Evolutionary conservation across 35 echinoderm and acorn worm genomes (phyloP), one percentile per base, ranked within the genome.

Genomic region (Anneissia japonica): DNA sequence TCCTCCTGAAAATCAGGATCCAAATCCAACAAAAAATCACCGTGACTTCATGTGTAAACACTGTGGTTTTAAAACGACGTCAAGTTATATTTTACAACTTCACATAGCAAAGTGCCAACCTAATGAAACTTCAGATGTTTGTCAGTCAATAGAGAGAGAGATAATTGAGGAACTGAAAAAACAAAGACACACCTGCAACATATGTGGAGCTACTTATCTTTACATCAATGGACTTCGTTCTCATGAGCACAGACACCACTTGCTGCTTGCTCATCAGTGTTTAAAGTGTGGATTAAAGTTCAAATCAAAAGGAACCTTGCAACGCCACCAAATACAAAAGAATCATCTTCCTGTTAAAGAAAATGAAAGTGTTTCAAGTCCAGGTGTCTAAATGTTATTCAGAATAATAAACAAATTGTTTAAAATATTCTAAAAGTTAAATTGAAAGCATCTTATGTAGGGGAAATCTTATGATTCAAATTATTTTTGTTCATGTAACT

Each of bases 171-270:
- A 9, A 64, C 51, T 19, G 46, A 89, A 89, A 51, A 89, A 89
- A 37, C 45, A 79, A 21, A 91, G 86, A 45, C 86, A 79, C 38
- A 36, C 74, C 30, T 91, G 89, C 72, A 72, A 81, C 21, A 79
- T 75, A 2, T 91, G 89, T 81, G 89, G 89, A 12, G 89, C 89
- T 14, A 91, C 33, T 38, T 91, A 91, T 41, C 84, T 85, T 38
- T 91, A 84, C 32, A 38, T 85, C 21, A 91, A 91, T 74, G 89
- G 89, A 7, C 77, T 91, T 0, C 74, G 89, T 13, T 82, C 84
- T 1, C 89, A 91, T n/a, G 76, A 85, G 55, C 72, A 74, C 0
- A 56, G 89, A 31, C 89, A 91, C 76, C 85, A 37, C 7, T 74
- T 82, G 10, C 46, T 80, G 29, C 75, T 79, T 23, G 82, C 89